Conservation (phyloP, 2,113 vertebrate genomes). For the Entelurus aequoreus region DNA sequence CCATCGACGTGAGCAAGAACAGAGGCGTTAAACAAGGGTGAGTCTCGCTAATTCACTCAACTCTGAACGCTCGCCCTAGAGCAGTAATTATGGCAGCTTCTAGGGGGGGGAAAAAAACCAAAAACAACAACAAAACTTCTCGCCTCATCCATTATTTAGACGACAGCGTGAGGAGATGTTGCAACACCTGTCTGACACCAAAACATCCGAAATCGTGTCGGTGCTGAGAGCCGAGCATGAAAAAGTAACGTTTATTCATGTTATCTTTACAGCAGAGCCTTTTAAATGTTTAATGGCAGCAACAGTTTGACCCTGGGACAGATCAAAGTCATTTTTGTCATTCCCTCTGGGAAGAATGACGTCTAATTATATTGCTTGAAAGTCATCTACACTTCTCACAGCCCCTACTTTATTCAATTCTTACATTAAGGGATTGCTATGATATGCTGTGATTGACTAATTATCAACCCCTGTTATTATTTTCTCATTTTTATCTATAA, state of each 20-base stretch:
- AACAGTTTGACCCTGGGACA: no score
- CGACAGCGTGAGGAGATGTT: not conserved
- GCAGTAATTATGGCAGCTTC: constrained; percentile 29
- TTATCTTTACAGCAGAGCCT: not conserved
- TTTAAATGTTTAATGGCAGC: no score
- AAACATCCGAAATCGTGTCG: not conserved
- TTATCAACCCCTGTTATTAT: no score
- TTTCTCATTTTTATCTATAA: no score
- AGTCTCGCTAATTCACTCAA: constrained; percentile 26
- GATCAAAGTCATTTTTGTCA: no score
- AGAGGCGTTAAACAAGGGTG: constrained; percentile 72
- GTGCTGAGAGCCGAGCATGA: not conserved
- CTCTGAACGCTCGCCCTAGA: constrained; percentile 27
- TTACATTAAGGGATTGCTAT: no score
- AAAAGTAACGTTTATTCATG: not conserved
- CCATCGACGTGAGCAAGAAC: constrained; percentile 82
- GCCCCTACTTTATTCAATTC: no score
- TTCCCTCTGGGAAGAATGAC: no score
- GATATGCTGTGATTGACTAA: no score
- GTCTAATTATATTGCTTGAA: no score
- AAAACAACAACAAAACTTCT: not conserved
- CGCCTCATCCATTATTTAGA: constrained; percentile 1
- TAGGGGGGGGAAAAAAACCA: no score
- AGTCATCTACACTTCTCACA: no score
- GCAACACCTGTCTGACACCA: not conserved